Evolutionary conservation across 2,888 invertebrate species (phyloP).

Genomic region (Tenodera sinensis): DNA sequence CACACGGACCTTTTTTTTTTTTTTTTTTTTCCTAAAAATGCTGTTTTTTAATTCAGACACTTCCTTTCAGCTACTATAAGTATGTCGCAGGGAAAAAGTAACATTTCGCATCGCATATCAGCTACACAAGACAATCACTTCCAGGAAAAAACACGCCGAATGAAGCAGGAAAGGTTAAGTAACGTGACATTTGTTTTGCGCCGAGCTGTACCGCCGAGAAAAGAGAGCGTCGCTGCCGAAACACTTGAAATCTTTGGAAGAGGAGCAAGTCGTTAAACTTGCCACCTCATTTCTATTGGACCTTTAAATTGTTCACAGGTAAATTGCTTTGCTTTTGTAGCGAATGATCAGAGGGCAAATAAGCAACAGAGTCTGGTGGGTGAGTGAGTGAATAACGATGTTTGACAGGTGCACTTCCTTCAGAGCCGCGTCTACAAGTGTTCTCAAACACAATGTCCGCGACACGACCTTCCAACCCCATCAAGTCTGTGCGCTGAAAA

Average conservation of each 20-base stretch:
- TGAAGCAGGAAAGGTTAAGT: not conserved
- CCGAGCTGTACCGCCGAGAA: not conserved
- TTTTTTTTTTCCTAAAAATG: too few species aligned
- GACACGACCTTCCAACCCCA: not conserved
- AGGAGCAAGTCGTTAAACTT: not conserved
- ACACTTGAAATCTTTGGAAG: not conserved
- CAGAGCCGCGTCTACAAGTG: too few species aligned
- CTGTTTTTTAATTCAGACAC: too few species aligned
- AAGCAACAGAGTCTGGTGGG: not conserved
- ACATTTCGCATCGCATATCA: too few species aligned
- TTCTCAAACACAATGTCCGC: too few species aligned
- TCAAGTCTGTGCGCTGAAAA: not conserved
- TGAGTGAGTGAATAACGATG: not conserved
- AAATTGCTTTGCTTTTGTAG: not conserved
- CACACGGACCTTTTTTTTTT: too few species aligned
- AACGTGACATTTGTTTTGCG: not conserved
- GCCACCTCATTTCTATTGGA: not conserved
- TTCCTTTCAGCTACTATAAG: too few species aligned
- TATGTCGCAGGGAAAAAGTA: too few species aligned
- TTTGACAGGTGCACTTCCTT: not conserved
- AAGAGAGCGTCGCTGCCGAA: not conserved
- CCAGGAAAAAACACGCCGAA: not conserved
- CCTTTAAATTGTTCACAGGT: not conserved
- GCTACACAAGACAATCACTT: too few species aligned
- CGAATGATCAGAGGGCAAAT: not conserved